Evolutionary conservation across 2,113 vertebrate genomes (phyloP).

Genomic region (Oreamnos americanus): DNA sequence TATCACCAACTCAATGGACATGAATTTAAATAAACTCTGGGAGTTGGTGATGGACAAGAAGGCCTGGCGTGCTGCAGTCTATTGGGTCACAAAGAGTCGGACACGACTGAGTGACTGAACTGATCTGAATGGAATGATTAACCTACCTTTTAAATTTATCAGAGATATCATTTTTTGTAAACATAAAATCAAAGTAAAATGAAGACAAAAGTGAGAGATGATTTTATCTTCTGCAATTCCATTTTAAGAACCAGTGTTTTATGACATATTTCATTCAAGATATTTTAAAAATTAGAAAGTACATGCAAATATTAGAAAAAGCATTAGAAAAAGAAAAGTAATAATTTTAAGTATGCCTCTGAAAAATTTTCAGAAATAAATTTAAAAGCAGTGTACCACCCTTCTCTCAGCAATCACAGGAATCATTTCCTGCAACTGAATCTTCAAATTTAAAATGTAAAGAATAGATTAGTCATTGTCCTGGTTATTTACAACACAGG

Average conservation of each 20-base stretch:
- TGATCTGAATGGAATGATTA: not conserved
- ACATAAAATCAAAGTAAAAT: not conserved
- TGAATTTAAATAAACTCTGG: not conserved
- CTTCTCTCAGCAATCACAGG: not conserved
- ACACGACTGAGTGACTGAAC: not conserved
- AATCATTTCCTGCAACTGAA: not conserved
- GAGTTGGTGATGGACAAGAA: not conserved
- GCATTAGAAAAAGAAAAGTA: not conserved
- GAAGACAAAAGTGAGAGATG: not conserved
- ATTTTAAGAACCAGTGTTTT: not conserved
- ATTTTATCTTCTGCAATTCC: not conserved
- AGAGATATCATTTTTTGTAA: not conserved
- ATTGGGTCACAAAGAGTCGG: rapidly evolving
- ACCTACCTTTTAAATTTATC: not conserved
- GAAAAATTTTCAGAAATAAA: not conserved
- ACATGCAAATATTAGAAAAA: not conserved
- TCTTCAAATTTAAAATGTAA: not conserved
- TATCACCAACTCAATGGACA: not conserved
- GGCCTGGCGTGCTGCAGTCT: not conserved
- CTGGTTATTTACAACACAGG: not conserved
- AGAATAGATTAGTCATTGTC: not conserved
- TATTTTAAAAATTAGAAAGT: not conserved
- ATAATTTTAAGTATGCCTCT: not conserved
- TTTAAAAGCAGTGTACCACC: not conserved
- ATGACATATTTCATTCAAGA: not conserved